phyloP scores from a whole-genome alignment of 2,113 vertebrate genomes.

The Campylomormyrus numenius region DNA sequence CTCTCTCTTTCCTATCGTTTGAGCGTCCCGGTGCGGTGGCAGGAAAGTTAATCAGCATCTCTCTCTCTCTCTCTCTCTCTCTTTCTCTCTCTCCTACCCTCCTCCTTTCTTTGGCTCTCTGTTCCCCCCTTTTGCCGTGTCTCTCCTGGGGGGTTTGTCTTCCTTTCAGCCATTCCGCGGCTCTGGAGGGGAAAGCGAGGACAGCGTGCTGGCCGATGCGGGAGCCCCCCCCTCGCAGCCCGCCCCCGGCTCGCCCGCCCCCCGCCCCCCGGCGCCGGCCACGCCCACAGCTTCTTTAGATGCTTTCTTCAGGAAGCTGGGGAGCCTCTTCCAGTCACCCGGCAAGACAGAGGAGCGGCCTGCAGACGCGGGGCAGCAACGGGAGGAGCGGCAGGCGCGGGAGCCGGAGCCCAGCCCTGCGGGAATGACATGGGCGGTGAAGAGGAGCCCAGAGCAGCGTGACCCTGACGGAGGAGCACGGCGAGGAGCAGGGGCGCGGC shows the following conservation, averaged over 20 bases:
- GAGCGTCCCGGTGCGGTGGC: background rate
- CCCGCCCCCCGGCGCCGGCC: conserved; percentile 9
- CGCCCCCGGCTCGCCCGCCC: conserved; percentile 2
- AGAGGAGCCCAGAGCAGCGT: conserved; percentile 8
- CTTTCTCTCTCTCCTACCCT: background rate
- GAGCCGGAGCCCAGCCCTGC: background rate
- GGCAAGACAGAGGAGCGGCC: conserved; percentile 23
- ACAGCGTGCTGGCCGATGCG: conserved; percentile 15
- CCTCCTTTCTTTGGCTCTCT: background rate
- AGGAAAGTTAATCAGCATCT: conserved; percentile 21
- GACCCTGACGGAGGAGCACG: background rate
- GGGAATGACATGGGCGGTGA: conserved; percentile 17
- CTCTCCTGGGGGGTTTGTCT: background rate
- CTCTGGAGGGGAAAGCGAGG: conserved; percentile 21
- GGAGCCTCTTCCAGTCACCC: conserved; percentile 39
- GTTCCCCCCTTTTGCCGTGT: background rate
- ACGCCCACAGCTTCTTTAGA: conserved; percentile 35
- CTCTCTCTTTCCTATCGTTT: background rate
- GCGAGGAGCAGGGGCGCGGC: background rate
- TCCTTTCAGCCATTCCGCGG: conserved; percentile 26
- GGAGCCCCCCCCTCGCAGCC: background rate
- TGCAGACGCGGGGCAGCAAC: background rate
- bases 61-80: conserved; percentile 14
- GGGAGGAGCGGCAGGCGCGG: background rate
- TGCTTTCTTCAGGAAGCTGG: conserved; percentile 39